Base-by-base conservation (phyloP, 2,888 invertebrate species). In the Drosophila affinis region DNA sequence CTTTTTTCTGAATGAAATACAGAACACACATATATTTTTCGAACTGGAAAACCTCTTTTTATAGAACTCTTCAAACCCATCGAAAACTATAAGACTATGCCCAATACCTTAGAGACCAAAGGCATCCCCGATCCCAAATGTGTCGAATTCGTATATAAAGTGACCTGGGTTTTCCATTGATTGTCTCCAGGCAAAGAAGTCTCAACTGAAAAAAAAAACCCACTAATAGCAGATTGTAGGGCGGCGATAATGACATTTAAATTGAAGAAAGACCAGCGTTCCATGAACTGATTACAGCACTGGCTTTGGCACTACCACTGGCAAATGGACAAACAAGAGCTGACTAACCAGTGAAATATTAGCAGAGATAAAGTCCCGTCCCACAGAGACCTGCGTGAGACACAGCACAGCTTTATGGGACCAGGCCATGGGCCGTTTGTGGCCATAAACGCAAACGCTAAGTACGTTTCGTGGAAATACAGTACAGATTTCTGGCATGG, bases 201-300 rank as follows among this genome's bases (percentile, higher is more conserved):
- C 39, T 17, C 21, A 49, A 47, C 6, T 18, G 18, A 18, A 18
- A 49, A 27, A 69, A 47, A 47, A 9, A 18, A 18, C 44, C 45
- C 59, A 27, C 45, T 17, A 44, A 51, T 56, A 53, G 57, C 34
- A 52, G 46, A 52, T 67, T 47, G n/a, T 24, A 9, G 18, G 1
- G 14, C 27, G 3, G 18, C 49, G 76, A 81, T 81, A 78, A 71
- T 67, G 61, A 44, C 58, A 54, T 62, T 72, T 67, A 48, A 73
- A 56, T 69, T 48, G 60, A 65, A 65, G 14, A 39, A 3, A 32
- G 34, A 34, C 12, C 10, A 60, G 51, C 39, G 48, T 59, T 44
- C 51, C 51, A 51, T 17, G 51, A 47, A 52, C 34, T 60, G 63
- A 63, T 63, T 63, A 52, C 32, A 3, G 10, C 12, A 10, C 10